phyloP scores from a whole-genome alignment of 2,113 vertebrate species.

The Anoplopoma fimbria region DNA sequence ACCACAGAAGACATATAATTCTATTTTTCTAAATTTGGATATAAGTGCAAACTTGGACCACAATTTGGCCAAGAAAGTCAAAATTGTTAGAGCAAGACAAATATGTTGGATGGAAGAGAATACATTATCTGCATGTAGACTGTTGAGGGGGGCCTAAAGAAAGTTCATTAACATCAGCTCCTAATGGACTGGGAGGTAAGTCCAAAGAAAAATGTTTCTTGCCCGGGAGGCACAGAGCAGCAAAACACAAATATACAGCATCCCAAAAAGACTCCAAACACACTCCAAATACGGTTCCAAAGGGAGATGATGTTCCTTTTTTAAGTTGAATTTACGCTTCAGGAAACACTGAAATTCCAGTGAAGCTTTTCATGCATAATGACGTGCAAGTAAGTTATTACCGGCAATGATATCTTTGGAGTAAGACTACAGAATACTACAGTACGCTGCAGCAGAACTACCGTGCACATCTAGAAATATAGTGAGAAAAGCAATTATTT shows the following conservation, averaged over 20 bases:
- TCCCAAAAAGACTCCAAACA: not conserved
- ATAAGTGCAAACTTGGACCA: not conserved
- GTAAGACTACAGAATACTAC: not conserved
- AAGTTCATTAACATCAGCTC: slow-evolving; percentile 28
- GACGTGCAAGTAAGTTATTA: slow-evolving; percentile 33
- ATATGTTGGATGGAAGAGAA: slow-evolving; percentile 4
- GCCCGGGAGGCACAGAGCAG: not conserved
- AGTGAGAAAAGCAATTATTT: not conserved
- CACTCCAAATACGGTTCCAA: slow-evolving; percentile 24
- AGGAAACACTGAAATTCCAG: slow-evolving; percentile 31
- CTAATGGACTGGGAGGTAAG: slow-evolving; percentile 33
- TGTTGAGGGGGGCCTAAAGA: not conserved
- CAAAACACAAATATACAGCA: slow-evolving; percentile 28
- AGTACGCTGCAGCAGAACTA: not conserved
- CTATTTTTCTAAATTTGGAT: not conserved
- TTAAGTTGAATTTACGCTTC: slow-evolving; percentile 31
- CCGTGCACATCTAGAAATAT: not conserved
- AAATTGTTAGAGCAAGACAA: not conserved
- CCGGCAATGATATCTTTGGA: slow-evolving; percentile 10
- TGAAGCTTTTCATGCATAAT: slow-evolving; percentile 41
- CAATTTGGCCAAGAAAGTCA: not conserved
- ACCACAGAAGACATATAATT: not conserved
- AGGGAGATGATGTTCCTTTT: slow-evolving; percentile 27
- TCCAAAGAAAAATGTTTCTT: slow-evolving; percentile 3
- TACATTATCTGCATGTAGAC: slow-evolving; percentile 6